Evolutionary conservation across 2,797 vertebrate genomes (phyloP).

Genomic region (Geotrypetes seraphini): DNA sequence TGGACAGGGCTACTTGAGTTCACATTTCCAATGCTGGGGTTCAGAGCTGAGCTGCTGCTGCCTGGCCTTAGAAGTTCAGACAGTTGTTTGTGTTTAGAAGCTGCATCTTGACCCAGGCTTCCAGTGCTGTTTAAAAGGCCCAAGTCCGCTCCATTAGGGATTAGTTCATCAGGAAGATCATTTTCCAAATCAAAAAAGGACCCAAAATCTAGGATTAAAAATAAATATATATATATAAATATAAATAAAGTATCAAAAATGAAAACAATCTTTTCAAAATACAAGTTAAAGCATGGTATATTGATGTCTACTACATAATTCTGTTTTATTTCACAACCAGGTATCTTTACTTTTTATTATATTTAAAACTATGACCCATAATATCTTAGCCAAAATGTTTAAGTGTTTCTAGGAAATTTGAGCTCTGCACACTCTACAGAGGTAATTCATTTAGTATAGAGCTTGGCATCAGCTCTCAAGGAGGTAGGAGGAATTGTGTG

Average conservation of each 20-base stretch:
- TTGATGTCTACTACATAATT: no score
- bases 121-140: constrained; percentile 64
- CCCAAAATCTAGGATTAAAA: constrained; percentile 70
- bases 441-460: no score
- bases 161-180: constrained; percentile 94
- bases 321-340: no score
- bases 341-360: no score
- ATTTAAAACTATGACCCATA: no score
- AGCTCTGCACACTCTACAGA: no score
- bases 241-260: constrained; percentile 19
- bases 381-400: no score
- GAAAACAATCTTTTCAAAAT: no score
- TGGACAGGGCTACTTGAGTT: constrained; percentile 73
- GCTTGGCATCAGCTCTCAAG: no score
- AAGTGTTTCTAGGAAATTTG: no score
- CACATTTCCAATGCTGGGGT: constrained; percentile 59
- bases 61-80: constrained; percentile 86
- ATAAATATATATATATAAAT: constrained; percentile 37
- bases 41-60: constrained; percentile 61
- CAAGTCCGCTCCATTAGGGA: constrained; percentile 83
- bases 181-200: constrained; percentile 90
- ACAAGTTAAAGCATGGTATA: no score
- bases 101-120: constrained; percentile 77
- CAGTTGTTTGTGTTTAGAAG: constrained; percentile 95
- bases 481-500: no score